Percentiles rank a stretch among this genome's conserved stretches.
These are phyloP conservation scores for Hermetia illucens DNA, from an alignment of 1,140 invertebrate genomes.

Conservation along the genomic window DNA sequence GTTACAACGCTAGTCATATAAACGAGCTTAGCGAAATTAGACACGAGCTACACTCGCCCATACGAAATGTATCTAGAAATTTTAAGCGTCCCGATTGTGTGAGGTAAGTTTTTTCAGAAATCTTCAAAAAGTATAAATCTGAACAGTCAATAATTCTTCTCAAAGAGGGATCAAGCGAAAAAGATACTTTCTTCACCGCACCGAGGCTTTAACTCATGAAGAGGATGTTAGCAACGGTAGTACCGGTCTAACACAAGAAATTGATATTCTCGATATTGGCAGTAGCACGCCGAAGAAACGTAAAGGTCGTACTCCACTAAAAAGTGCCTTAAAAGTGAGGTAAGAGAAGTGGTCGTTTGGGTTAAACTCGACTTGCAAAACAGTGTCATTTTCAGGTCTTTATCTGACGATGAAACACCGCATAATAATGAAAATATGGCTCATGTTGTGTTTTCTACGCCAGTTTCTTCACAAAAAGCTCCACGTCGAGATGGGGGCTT, in stretches of 20 bases:
- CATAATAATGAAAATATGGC: constrained; percentile 17
- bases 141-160: constrained; percentile 2
- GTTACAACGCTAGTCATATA: constrained; percentile 22
- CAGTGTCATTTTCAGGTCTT: constrained; percentile 7
- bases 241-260: constrained; percentile 53
- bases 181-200: constrained; percentile 32
- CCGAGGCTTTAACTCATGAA: constrained; percentile 22
- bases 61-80: constrained; percentile 23
- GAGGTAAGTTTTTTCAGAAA: constrained; percentile 14
- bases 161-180: constrained; percentile 40
- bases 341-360: constrained; percentile 1
- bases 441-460: constrained; percentile 60
- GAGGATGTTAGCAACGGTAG: constrained; percentile 20
- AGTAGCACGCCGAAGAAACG: constrained; percentile 30
- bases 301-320: constrained; percentile 37
- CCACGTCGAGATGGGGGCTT: constrained; percentile 26
- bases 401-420: constrained; percentile 25
- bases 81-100: constrained; percentile 26
- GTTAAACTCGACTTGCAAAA: too few relatives aligned
- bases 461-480: constrained; percentile 46
- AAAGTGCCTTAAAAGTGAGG: constrained; percentile 38
- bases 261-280: constrained; percentile 40
- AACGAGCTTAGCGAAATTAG: constrained; percentile 12
- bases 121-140: too few relatives aligned
- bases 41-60: constrained; percentile 16